Evolutionary conservation across 2,888 invertebrate genomes (phyloP), one percentile per base, ranked within the genome.

Genomic region (Drosophila anomalata): DNA sequence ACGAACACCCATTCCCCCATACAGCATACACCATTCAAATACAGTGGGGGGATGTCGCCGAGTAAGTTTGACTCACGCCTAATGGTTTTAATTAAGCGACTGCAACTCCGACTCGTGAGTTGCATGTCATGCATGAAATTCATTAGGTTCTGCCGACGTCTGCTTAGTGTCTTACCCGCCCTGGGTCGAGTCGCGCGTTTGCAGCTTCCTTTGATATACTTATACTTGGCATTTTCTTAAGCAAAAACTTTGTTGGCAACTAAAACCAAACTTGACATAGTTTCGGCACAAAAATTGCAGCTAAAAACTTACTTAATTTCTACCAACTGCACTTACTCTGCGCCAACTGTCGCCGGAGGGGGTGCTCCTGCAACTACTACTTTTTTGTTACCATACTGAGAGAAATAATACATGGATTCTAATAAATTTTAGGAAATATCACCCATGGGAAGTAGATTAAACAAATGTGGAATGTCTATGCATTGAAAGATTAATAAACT

Each of bases 231-330:
- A 75, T 81, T 88, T 84, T 83, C 84, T 86, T 88, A 86, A 75
- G 84, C 82, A 69, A 80, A 88, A 84, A 75, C 77, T 88, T 76
- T 62, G 73, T 81, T 83, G 84, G 82, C 84, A 84, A 86, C 84
- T 84, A 84, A 84, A 84, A 83, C 88, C 87, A 86, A 84, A 84
- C 84, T 84, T 84, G 84, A 84, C 88, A 88, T 86, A 84, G 78
- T 84, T 84, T 80, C 63, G 80, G 77, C 84, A 36, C 36, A 86
- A 88, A 83, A 88, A 84, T 88, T 84, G 88, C 84, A 80, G 84
- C 88, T 83, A 83, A 80, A 83, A 84, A 84, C 88, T 84, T 84
- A 83, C 87, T 84, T 84, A 84, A 84, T 84, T 84, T 84, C 87
- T 77, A 77, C 78, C 87, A 86, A 88, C 84, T 84, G 80, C 80